These are phyloP conservation scores for Epizoanthus rinbou DNA, from an alignment of 92 coral and sea anemone species.

Conservation along the genomic window DNA sequence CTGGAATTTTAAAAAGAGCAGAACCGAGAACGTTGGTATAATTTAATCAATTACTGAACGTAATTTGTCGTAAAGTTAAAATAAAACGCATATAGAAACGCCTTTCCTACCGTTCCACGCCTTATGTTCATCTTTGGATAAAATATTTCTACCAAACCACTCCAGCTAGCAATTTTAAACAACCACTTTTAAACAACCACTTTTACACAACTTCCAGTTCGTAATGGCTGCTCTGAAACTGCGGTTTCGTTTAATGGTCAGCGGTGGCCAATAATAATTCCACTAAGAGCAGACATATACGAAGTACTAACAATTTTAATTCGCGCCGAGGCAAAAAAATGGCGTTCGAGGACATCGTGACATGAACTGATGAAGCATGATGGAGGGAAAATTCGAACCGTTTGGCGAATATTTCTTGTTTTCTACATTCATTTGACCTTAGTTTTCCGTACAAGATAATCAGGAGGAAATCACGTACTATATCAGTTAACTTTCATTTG, in stretches of 20 bases:
- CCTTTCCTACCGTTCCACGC: conserved; percentile 37
- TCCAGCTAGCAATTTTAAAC: too few relatives aligned
- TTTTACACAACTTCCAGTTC: not conserved
- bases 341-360: not conserved
- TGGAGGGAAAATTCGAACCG: conserved; percentile 14
- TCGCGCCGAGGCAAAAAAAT: not conserved
- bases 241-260: conserved; percentile 4
- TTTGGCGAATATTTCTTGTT: not conserved
- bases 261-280: not conserved
- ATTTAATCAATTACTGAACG: too few relatives aligned
- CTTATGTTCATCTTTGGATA: conserved; percentile 29
- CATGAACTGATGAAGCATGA: not conserved
- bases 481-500: too few relatives aligned
- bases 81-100: not conserved
- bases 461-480: too few relatives aligned
- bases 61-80: not conserved
- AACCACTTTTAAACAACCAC: too few relatives aligned
- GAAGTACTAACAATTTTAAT: not conserved
- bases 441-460: not conserved
- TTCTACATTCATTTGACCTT: not conserved
- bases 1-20: too few relatives aligned
- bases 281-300: not conserved
- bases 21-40: too few relatives aligned
- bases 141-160: not conserved
- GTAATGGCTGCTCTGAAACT: not conserved